A percentile compares a stretch with the other conserved stretches of the same genome.
phyloP scores from a whole-genome alignment of 2,113 vertebrate genomes.

The Gracilinanus agilis region DNA sequence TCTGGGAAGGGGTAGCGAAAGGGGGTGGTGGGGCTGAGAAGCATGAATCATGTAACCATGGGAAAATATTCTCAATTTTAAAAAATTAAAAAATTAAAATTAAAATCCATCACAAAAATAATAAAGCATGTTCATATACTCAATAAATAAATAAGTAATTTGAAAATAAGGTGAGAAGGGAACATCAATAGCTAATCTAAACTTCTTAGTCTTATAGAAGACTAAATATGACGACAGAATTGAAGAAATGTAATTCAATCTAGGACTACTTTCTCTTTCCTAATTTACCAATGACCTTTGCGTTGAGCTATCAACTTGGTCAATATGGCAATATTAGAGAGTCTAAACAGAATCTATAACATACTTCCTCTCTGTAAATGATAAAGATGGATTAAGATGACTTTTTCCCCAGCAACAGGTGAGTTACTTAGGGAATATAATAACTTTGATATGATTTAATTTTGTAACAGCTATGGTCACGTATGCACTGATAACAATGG shows the following conservation, averaged over 20 bases:
- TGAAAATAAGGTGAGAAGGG: neutral
- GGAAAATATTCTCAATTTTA: no score
- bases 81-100: no score
- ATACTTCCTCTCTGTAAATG: neutral
- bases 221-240: neutral
- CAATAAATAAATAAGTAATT: no score
- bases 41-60: no score
- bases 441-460: neutral
- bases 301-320: neutral
- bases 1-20: no score
- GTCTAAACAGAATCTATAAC: neutral
- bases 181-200: neutral
- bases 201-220: neutral
- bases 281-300: neutral
- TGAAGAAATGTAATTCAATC: neutral
- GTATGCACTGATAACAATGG: neutral
- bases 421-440: neutral
- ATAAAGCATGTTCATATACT: no score
- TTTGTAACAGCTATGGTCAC: neutral
- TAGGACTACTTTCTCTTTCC: neutral
- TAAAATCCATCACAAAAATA: no score
- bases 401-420: neutral
- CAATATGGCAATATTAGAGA: neutral
- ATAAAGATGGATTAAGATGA: neutral
- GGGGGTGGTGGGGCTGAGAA: no score